These are phyloP conservation scores for Macroglossus sobrinus DNA, from an alignment of 2,113 vertebrate genomes.

Conservation along the genomic window DNA sequence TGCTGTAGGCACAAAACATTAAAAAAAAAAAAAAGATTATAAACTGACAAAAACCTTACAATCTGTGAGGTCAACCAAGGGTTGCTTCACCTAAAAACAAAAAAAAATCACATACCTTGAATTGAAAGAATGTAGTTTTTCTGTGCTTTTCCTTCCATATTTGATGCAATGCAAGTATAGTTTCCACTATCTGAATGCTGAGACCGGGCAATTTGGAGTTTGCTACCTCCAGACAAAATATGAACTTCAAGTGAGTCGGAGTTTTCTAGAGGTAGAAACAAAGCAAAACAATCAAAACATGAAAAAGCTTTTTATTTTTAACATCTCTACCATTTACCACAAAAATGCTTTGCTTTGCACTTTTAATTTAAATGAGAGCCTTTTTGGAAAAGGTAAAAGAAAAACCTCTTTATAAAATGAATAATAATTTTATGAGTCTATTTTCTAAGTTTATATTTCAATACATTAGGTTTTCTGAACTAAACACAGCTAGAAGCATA, in stretches of 20 bases:
- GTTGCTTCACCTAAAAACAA: no score
- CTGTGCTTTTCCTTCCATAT: slow-evolving; percentile 89
- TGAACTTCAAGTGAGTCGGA: slow-evolving; percentile 91
- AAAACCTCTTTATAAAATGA: neutral
- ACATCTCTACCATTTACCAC: neutral
- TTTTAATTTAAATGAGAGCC: neutral
- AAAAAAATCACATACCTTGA: slow-evolving; percentile 84
- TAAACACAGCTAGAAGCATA: neutral
- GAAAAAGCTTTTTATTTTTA: neutral
- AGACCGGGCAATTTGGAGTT: slow-evolving; percentile 92
- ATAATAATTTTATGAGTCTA: neutral
- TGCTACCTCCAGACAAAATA: slow-evolving; percentile 94
- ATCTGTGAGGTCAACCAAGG: no score
- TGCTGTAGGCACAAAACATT: no score
- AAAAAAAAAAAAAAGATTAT: no score
- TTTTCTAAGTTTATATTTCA: neutral
- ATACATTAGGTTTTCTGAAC: neutral
- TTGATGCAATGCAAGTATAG: slow-evolving; percentile 93
- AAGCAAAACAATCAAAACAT: slow-evolving; percentile 6
- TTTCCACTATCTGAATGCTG: slow-evolving; percentile 89
- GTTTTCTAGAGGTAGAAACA: slow-evolving; percentile 83
- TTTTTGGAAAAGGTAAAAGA: neutral
- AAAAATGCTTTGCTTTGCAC: neutral
- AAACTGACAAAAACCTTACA: no score
- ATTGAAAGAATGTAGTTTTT: slow-evolving; percentile 92